Conservation (phyloP, 2,888 invertebrate species). For the Chrysomela aeneicollis region DNA sequence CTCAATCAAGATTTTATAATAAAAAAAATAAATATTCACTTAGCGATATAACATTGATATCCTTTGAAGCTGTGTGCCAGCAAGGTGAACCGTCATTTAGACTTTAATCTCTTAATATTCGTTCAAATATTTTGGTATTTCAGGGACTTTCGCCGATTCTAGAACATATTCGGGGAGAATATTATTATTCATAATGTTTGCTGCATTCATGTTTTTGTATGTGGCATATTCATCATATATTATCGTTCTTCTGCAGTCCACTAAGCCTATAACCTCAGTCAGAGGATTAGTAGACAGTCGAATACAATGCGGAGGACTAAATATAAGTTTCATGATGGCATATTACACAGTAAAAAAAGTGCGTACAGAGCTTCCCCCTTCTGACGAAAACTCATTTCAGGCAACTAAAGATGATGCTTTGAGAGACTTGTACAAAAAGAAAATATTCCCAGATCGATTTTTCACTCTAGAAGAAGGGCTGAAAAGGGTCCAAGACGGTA, state of each 20-base stretch:
- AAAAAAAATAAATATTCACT: constrained; percentile 44
- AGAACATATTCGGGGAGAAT: constrained; percentile 58
- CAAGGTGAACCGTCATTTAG: constrained; percentile 56
- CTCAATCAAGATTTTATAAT: too few relatives aligned
- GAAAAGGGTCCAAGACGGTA: constrained; percentile 53
- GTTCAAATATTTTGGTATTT: constrained; percentile 27
- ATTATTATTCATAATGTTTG: constrained; percentile 58
- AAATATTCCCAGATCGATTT: constrained; percentile 57
- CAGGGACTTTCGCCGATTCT: constrained; percentile 59
- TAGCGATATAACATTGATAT: constrained; percentile 60
- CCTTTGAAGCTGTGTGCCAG: constrained; percentile 63
- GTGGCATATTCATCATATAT: constrained; percentile 64
- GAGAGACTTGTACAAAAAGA: constrained; percentile 55
- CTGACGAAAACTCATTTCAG: constrained; percentile 34
- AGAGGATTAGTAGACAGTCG: constrained; percentile 60
- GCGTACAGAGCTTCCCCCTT: background rate
- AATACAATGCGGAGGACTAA: constrained; percentile 58
- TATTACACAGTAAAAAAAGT: constrained; percentile 57
- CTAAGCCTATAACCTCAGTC: constrained; percentile 58
- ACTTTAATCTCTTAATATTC: constrained; percentile 2
- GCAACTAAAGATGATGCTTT: constrained; percentile 54
- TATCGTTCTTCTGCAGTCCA: constrained; percentile 63
- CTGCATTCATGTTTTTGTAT: constrained; percentile 62
- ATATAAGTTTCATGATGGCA: constrained; percentile 58
- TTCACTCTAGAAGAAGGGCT: constrained; percentile 58